Evolutionary conservation across 2,797 vertebrate genomes (phyloP), one percentile per base, ranked within the genome.

Genomic region (Huso huso): DNA sequence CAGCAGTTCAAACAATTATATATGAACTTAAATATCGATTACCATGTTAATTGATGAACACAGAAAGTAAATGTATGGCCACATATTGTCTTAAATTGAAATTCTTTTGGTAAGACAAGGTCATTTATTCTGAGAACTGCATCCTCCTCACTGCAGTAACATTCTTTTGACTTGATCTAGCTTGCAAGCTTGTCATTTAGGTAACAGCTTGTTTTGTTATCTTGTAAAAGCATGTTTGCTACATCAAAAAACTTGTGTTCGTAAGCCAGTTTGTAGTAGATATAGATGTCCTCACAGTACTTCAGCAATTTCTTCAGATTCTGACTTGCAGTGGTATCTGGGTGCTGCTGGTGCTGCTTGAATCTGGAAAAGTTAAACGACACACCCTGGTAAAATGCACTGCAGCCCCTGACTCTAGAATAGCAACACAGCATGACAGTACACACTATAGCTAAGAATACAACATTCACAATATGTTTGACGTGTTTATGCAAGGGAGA

Each of bases 231-330:
- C 6, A 73, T 75, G 48, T 91, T 93, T 8, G 90, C 91, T 69
- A 94, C 83, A 0, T 98, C 96, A 0, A 78, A 86, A 70, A 98
- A 86, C 48, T 85, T 87, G 74, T 93, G 89, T 9, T 95, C 92
- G 0, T 95, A 96, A 4, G 96, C 96, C 78, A 98, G 78, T 63
- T 86, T 88, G 75, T 99, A 99, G 75, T 85, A 78, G 0, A 87
- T 83, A 78, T 89, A 93, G 68, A 89, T 78, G 1, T 97, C 91
- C 9, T 97, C 92, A 6, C 96, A 98, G 71, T 92, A 77, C 0
- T 76, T 64, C 8, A 99, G 83, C 68, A 97, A 75, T 2, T 85
- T 87, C 87, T 89, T 94, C 70, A 96, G 81, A 61, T 98, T 94
- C 51, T 82, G 58, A 3, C 83, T 37, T 65, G 67, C 0, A 78